A percentile compares a stretch with the other conserved stretches of the same genome.
Conservation (phyloP, 2,113 vertebrate species). For the Myrmophylax atrothorax region DNA sequence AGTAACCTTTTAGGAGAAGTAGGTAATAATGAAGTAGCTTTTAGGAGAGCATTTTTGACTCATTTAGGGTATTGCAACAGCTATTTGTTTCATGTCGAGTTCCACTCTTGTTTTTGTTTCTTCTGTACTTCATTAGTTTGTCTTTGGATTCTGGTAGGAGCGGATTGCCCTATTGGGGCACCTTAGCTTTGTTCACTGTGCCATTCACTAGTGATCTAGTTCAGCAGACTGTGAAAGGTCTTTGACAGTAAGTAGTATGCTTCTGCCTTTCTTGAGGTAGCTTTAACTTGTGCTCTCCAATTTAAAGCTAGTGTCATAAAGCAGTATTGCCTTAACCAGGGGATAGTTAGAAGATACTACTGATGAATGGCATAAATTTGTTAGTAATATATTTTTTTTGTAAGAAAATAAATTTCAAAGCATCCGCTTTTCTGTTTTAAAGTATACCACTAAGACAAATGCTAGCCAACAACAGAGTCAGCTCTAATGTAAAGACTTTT, state of each 20-base stretch:
- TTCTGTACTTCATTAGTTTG: not conserved
- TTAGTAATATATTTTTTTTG: not conserved
- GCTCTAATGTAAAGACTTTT: not conserved
- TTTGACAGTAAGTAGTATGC: not conserved
- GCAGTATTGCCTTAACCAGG: not conserved
- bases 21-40: not conserved
- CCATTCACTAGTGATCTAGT: not conserved
- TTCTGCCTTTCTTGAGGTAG: not conserved
- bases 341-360: not conserved
- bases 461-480: not conserved
- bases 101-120: not conserved
- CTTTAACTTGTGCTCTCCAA: not conserved
- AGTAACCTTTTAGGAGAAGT: not conserved
- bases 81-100: not conserved
- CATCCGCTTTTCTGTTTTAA: not conserved
- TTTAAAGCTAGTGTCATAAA: not conserved
- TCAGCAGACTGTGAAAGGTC: not conserved
- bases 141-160: not conserved
- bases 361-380: not conserved
- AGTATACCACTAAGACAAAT: not conserved
- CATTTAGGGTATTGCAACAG: not conserved
- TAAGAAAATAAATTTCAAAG: not conserved
- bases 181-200: not conserved
- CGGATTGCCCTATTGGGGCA: not conserved
- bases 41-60: not conserved